Evolutionary conservation across 2,888 invertebrate species (phyloP).

Genomic region (Drosophila melanosoma): DNA sequence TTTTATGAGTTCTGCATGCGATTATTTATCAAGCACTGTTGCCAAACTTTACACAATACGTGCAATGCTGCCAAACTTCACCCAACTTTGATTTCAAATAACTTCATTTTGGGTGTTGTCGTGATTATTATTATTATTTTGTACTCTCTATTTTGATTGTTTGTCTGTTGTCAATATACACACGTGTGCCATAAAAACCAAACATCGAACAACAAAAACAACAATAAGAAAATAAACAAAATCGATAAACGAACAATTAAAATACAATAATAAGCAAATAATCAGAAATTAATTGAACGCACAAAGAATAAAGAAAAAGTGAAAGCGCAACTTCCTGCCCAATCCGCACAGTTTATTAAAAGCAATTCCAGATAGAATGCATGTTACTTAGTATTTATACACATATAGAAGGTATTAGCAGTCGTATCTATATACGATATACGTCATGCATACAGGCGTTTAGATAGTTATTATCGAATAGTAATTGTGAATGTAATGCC

Average conservation of each 20-base stretch:
- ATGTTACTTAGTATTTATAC: slow-evolving; percentile 15
- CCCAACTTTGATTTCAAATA: neutral
- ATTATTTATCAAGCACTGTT: slow-evolving; percentile 26
- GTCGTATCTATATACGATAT: neutral
- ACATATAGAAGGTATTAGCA: neutral
- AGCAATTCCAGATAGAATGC: slow-evolving; percentile 23
- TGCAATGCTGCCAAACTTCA: neutral
- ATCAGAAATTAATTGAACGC: neutral
- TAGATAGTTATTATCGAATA: slow-evolving; percentile 38
- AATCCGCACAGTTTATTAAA: slow-evolving; percentile 6
- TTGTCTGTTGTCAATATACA: slow-evolving; percentile 9
- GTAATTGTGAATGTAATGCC: slow-evolving; percentile 20
- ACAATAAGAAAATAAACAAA: neutral
- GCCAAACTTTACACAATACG: slow-evolving; percentile 9
- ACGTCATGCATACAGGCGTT: neutral
- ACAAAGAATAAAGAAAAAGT: neutral
- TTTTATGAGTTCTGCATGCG: neutral
- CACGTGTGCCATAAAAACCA: slow-evolving; percentile 36
- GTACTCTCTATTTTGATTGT: neutral
- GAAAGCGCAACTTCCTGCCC: neutral
- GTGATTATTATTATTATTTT: neutral
- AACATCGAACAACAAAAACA: slow-evolving; percentile 10
- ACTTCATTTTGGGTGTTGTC: neutral
- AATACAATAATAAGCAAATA: neutral
- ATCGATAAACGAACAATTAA: neutral